These are phyloP conservation scores for Phalacrocorax pelagicus DNA, from an alignment of 2,113 vertebrate genomes.

Conservation along the genomic window DNA sequence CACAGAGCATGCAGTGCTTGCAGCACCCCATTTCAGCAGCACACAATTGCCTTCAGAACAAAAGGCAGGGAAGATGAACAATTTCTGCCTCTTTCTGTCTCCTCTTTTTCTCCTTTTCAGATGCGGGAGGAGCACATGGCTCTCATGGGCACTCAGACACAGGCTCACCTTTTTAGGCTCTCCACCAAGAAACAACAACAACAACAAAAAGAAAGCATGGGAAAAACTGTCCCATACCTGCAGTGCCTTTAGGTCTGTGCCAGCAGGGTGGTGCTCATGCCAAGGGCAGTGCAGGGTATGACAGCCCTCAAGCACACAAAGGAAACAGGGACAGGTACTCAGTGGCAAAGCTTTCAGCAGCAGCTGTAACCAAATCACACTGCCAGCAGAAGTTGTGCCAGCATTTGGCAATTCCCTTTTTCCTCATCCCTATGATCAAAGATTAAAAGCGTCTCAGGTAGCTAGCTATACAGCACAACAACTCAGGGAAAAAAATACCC, in stretches of 20 bases:
- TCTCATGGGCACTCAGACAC: neutral
- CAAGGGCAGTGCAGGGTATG: neutral
- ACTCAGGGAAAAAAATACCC: neutral
- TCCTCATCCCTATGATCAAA: neutral
- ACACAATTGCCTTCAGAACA: neutral
- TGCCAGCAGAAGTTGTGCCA: neutral
- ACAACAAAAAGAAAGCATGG: neutral
- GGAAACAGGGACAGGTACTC: rapidly evolving
- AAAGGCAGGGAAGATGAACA: neutral
- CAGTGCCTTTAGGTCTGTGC: neutral
- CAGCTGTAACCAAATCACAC: neutral
- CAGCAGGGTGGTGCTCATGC: rapidly evolving
- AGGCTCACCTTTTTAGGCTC: neutral
- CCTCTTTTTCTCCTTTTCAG: neutral
- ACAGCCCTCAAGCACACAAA: neutral
- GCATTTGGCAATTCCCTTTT: neutral
- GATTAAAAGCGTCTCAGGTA: neutral
- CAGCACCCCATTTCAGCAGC: neutral
- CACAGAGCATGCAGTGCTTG: rapidly evolving
- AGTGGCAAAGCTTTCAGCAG: neutral
- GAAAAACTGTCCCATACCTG: neutral
- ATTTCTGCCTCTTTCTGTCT: neutral
- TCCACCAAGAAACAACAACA: neutral
- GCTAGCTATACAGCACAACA: neutral
- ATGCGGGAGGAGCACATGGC: rapidly evolving